Evolutionary conservation across 2,113 vertebrate genomes (phyloP), one percentile per base, ranked within the genome.

Genomic region (Nyctereutes procyonoides): DNA sequence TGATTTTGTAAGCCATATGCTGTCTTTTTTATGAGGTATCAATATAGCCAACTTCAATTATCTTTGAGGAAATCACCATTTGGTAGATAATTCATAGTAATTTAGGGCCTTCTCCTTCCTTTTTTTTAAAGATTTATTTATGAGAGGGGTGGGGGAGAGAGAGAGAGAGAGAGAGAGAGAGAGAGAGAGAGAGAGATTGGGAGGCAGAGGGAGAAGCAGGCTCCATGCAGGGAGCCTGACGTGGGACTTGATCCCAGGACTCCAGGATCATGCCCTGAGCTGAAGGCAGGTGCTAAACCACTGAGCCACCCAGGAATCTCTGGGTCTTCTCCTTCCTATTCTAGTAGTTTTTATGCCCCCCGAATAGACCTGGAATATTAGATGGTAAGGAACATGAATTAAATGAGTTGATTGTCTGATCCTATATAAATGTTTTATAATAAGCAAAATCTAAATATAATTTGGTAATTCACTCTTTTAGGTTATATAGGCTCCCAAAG

Each of bases 271-370:
- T 69, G 32, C n/a, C 32, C 8, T 19, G 67, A 9, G 67, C 67
- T n/a, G 16, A 69, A 69, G 16, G 8, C 8, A 16, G 67, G 17
- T 0, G 16, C 67, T 19, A 17, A 69, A 69, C 16, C 8, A 0
- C 32, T 69, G 32, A 69, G 32, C 67, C 67, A n/a, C 32, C 32
- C 16, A 69, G 67, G 16, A 1, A 0, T 32, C 16, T 16, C 43
- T 6, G 6, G 26, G 22, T 5, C 14, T 74, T 22, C 51, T 69
- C 56, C 43, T 5, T 79, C 9, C 3, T 43, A 53, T 65, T 88
- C 26, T 24, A 2, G 51, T 55, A 93, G 16, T 11, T 63, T 80
- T 76, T 92, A 48, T 26, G 30, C 2, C 35, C 30, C 20, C 53
- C 15, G 26, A 93, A 32, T 6, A 35, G 83, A 53, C 10, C 63